Percentiles rank a stretch among this genome's conserved stretches.
Evolutionary conservation across 2,888 invertebrate genomes (phyloP).

Genomic region (Polydrusus cervinus): DNA sequence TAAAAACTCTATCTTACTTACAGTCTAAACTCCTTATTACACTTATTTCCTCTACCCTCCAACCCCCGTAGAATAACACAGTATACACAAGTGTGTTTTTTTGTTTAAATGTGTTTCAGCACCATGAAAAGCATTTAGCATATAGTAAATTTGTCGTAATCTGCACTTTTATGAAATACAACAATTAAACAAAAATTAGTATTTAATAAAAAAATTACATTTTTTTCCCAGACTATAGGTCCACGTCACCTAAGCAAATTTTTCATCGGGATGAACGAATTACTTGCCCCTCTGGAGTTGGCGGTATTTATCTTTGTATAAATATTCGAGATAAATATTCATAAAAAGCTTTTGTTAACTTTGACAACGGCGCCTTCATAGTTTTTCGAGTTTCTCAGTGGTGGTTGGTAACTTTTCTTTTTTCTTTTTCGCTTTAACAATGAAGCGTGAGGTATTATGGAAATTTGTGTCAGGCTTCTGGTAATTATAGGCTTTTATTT

Average conservation of each 20-base stretch:
- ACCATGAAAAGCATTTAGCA: too few species aligned
- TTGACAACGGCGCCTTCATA: conserved; percentile 28
- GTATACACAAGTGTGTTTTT: too few species aligned
- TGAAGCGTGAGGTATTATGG: background rate
- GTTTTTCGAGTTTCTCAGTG: conserved; percentile 26
- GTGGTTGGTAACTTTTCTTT: conserved; percentile 7
- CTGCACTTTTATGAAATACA: too few species aligned
- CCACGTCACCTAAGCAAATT: conserved; percentile 11
- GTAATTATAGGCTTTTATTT: background rate
- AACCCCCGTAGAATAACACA: too few species aligned
- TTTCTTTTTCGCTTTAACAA: conserved; percentile 8
- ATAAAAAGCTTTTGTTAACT: conserved; percentile 29
- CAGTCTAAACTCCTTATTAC: too few species aligned
- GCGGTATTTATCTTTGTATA: conserved; percentile 28
- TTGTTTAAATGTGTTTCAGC: too few species aligned
- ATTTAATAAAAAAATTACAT: background rate
- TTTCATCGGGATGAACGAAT: conserved; percentile 25
- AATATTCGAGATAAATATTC: conserved; percentile 31
- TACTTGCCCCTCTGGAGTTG: conserved; percentile 16
- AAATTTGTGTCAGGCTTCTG: background rate
- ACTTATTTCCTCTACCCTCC: too few species aligned
- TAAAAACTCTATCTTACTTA: too few species aligned
- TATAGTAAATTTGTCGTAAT: too few species aligned
- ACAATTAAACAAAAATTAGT: too few species aligned
- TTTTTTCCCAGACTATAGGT: conserved; percentile 27